These are phyloP conservation scores for Hycleus phaleratus DNA, from an alignment of 1,140 invertebrate genomes.

Conservation along the genomic window DNA sequence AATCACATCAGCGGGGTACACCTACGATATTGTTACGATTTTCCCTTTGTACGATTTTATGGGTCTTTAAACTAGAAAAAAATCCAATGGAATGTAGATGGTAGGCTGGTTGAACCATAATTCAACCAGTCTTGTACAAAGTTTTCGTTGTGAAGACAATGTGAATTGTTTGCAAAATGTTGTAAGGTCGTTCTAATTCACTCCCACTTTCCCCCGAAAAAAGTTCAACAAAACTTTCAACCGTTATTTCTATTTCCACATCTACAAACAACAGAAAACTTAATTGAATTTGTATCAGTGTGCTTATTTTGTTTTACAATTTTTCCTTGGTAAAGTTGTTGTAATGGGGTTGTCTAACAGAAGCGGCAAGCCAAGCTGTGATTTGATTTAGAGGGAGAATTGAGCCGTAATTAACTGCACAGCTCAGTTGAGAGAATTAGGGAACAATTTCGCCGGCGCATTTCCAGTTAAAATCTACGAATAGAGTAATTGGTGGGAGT, in stretches of 20 bases:
- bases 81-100: too few relatives aligned
- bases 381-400: conserved; percentile 31
- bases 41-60: too few relatives aligned
- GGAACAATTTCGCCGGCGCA: conserved; percentile 27
- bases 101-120: too few relatives aligned
- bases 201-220: conserved; percentile 18
- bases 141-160: not conserved
- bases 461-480: conserved; percentile 17
- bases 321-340: conserved; percentile 1
- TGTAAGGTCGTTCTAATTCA: conserved; percentile 24
- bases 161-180: conserved; percentile 11
- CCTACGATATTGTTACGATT: too few relatives aligned
- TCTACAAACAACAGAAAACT: not conserved
- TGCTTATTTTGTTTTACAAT: not conserved
- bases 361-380: conserved; percentile 13
- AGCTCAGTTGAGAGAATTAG: conserved; percentile 24
- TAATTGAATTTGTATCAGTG: conserved; percentile 14
- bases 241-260: too few relatives aligned
- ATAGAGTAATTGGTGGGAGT: too few relatives aligned
- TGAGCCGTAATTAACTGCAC: conserved; percentile 29
- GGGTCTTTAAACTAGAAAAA: too few relatives aligned
- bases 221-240: too few relatives aligned
- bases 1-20: too few relatives aligned
- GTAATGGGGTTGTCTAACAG: conserved; percentile 12
- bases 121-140: too few relatives aligned